A percentile compares a stretch with the other conserved stretches of the same genome.
These are phyloP conservation scores for Molorchus minor DNA, from an alignment of 2,888 invertebrate genomes.

Conservation along the genomic window DNA sequence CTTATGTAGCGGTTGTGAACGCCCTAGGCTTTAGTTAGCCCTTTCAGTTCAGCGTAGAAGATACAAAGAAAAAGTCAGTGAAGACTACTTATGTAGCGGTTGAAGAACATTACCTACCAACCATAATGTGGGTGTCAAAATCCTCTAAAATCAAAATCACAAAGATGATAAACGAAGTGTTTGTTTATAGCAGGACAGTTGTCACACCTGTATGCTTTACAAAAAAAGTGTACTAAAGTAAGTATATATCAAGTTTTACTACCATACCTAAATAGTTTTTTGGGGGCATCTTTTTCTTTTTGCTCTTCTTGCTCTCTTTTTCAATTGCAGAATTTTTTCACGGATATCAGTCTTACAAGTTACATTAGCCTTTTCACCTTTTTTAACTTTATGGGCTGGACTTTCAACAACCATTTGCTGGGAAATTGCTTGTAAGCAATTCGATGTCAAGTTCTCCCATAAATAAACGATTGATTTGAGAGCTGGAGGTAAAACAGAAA, in stretches of 20 bases:
- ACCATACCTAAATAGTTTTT: constrained; percentile 57
- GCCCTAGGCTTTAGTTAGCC: no score
- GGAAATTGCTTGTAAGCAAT: constrained; percentile 72
- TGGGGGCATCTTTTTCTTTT: constrained; percentile 68
- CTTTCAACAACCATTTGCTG: constrained; percentile 71
- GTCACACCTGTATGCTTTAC: no score
- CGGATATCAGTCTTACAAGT: constrained; percentile 57
- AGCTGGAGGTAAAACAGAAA: constrained; percentile 86
- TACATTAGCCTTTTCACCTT: constrained; percentile 42
- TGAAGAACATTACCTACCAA: no score
- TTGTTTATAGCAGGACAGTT: no score
- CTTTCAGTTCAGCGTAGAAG: no score
- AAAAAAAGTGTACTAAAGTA: no score
- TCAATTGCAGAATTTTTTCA: constrained; percentile 57
- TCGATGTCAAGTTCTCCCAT: constrained; percentile 86
- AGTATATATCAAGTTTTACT: no score
- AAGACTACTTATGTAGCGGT: no score
- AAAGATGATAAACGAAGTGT: no score
- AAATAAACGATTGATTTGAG: constrained; percentile 86
- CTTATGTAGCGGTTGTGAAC: no score
- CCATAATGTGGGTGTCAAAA: no score
- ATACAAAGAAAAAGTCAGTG: constrained; percentile 1
- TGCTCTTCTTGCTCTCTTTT: constrained; percentile 65
- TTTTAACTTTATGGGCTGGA: constrained; percentile 60
- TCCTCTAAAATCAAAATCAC: no score